A percentile compares a stretch with the other conserved stretches of the same genome.
Conservation (phyloP, 2,113 vertebrate genomes). For the Dicentrarchus labrax region DNA sequence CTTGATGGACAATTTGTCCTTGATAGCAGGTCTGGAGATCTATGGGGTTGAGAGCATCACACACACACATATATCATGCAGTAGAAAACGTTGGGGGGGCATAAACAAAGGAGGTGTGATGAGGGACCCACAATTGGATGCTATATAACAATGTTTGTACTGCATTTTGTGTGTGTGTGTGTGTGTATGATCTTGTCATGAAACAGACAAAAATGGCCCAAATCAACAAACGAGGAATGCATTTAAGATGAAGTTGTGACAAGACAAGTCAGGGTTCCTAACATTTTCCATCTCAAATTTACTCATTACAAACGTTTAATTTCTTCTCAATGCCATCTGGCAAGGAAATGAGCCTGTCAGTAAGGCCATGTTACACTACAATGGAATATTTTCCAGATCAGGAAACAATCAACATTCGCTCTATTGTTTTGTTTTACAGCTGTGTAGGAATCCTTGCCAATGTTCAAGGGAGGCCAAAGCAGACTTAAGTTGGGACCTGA, state of each 20-base stretch:
- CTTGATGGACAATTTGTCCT: constrained; percentile 86
- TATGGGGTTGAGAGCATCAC: constrained; percentile 86
- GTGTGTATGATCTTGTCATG: constrained; percentile 24
- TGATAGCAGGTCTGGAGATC: constrained; percentile 85
- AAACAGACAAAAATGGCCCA: constrained; percentile 17
- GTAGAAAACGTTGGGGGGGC: constrained; percentile 59
- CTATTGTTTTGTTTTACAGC: not conserved
- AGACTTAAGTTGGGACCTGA: not conserved
- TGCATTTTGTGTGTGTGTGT: constrained; percentile 8
- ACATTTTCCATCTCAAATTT: not conserved
- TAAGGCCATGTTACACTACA: not conserved
- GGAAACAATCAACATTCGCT: not conserved
- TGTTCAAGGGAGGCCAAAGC: not conserved
- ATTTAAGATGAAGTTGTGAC: not conserved
- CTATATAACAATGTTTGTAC: not conserved
- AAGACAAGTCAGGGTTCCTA: not conserved
- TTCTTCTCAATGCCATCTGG: not conserved
- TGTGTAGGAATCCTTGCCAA: constrained; percentile 18
- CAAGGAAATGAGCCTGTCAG: not conserved
- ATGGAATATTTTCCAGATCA: too few relatives aligned
- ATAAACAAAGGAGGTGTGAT: constrained; percentile 45
- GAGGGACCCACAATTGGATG: constrained; percentile 29
- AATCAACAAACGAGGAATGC: not conserved
- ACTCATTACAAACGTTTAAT: not conserved
- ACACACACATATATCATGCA: constrained; percentile 83